Evolutionary conservation across 2,888 invertebrate species (phyloP), one percentile per base, ranked within the genome.

Genomic region (Stictocephala bisonia): DNA sequence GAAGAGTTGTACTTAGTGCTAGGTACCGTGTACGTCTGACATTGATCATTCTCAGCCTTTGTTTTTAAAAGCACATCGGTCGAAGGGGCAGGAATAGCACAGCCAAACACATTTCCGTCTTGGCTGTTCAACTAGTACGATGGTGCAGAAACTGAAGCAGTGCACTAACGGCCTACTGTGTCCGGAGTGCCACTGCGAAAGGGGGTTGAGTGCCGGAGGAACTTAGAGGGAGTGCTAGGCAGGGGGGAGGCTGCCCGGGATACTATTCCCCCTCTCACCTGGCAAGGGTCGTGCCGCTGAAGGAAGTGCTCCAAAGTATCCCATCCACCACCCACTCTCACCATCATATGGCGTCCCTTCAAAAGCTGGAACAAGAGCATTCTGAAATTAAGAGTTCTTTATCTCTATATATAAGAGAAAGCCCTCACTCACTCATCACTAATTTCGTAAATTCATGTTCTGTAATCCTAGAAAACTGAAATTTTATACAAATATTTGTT

Each of bases 331-430:
- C 96, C 96, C 66, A 96, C 95, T 80, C 96, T 90, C 72, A 96
- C 96, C 96, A 96, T 96, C 90, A 95, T 95, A 87, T 96, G 96
- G n/a, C 92, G 90, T 66, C 93, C 95, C 84, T 95, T 94, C 82
- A 95, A 87, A 82, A 95, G 84, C 95, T 95, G 53, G 18, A 51
- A 68, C 68, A 68, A 15, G n/a, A n/a, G n/a, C n/a, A n/a, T n/a
- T n/a, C n/a, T n/a, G n/a, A n/a, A n/a, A n/a, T n/a, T n/a, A n/a
- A n/a, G n/a, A n/a, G n/a, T n/a, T n/a, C n/a, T n/a, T n/a, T n/a
- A n/a, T n/a, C n/a, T n/a, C n/a, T n/a, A n/a, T n/a, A n/a, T n/a
- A n/a, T n/a, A n/a, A n/a, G n/a, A n/a, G n/a, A n/a, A n/a, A n/a
- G n/a, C n/a, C n/a, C n/a, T n/a, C n/a, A n/a, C n/a, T n/a, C n/a